phyloP scores from a whole-genome alignment of 2,113 vertebrate species.

The Oxygymnocypris stewartii region DNA sequence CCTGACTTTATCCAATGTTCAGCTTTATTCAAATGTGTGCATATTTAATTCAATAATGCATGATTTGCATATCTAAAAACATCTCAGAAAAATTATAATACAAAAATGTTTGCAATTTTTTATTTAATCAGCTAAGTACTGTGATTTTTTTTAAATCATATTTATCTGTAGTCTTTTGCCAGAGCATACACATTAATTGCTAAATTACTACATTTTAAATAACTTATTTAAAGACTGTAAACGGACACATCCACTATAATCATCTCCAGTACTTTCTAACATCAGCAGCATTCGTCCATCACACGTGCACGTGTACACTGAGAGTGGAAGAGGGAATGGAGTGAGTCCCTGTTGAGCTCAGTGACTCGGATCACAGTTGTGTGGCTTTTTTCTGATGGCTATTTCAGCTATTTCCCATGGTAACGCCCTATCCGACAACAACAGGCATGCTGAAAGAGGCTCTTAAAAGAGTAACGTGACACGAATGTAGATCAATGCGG shows the following conservation, averaged over 20 bases:
- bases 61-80: too few species aligned
- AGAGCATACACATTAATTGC: too few species aligned
- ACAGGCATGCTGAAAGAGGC: slow-evolving; percentile 49
- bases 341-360: slow-evolving; percentile 43
- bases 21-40: not conserved
- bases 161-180: too few species aligned
- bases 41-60: too few species aligned
- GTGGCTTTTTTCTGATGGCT: slow-evolving; percentile 47
- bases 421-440: slow-evolving; percentile 53
- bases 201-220: too few species aligned
- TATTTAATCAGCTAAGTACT: too few species aligned
- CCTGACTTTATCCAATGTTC: too few species aligned
- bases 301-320: not conserved
- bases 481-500: slow-evolving; percentile 45
- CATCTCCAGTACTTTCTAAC: not conserved
- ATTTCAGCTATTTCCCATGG: slow-evolving; percentile 63
- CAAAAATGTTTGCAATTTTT: too few species aligned
- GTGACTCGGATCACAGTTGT: slow-evolving; percentile 39
- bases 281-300: not conserved
- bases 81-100: too few species aligned
- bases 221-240: not conserved
- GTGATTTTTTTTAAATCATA: too few species aligned
- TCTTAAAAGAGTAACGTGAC: slow-evolving; percentile 48
- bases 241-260: not conserved
- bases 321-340: slow-evolving; percentile 8